Base-by-base conservation (phyloP, 2,888 invertebrate species). In the Gibbula magus region DNA sequence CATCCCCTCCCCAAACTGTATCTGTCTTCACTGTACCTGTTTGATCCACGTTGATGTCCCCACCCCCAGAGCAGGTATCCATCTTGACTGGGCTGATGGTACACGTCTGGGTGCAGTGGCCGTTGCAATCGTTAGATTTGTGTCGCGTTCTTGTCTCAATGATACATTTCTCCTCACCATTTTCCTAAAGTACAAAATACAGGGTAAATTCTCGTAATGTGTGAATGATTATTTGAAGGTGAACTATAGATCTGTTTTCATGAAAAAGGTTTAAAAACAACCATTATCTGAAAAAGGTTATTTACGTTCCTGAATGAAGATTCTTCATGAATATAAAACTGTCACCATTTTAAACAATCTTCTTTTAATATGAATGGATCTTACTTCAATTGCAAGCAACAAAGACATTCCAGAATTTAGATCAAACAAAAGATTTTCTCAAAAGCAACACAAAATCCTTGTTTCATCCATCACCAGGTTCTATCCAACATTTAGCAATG, bases 111-210 rank as follows among this genome's bases (percentile, higher is more conserved):
- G 88, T 87, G 81, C 89, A 91, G 52, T 88, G 88, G 13, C 88
- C 89, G 66, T 87, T 84, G 83, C 88, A 89, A 56, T 89, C 88
- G 25, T 84, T 85, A n/a, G 87, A 77, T 53, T 88, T 87, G 67
- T 85, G 84, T 25, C 89, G 86, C 54, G 87, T 88, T 70, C 90
- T 83, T 0, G 91, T 91, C 86, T 92, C 92, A 32, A 91, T 89
- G 20, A 91, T 88, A 81, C 92, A 92, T 54, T 89, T 90, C 83
- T 91, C 92, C 77, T 91, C 90, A 10, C 91, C 91, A 81, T 88
- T 88, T 78, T 91, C 91, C 91, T 91, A 82, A 0, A 79, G 81
- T 32, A 61, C 61, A 8, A 70, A 75, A 51, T n/a, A 75, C 25
- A 32, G 35, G 29, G 22, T 22, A 66, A 35, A 66, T 32, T 25